Evolutionary conservation across 2,797 vertebrate species (phyloP).

Genomic region (Crotalus adamanteus): DNA sequence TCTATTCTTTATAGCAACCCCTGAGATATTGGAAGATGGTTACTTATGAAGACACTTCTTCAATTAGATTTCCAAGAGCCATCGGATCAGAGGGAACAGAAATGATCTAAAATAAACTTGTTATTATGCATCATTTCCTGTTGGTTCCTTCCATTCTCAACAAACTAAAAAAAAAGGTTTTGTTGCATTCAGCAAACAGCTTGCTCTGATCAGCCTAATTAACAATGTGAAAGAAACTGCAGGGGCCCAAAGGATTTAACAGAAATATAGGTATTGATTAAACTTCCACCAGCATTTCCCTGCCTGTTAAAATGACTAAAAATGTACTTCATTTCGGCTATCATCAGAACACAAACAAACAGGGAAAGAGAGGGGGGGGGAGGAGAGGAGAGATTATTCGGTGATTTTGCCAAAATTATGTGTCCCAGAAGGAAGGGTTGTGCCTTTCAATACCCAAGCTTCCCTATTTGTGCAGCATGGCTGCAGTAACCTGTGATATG

Average conservation of each 20-base stretch:
- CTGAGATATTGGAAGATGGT: not conserved
- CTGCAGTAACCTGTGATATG: not conserved
- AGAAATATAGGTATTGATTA: slow-evolving; percentile 24
- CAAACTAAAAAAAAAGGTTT: not conserved
- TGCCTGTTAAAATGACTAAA: slow-evolving; percentile 4
- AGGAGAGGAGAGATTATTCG: not conserved
- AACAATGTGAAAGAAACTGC: slow-evolving; percentile 23
- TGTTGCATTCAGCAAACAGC: not conserved
- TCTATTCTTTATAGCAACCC: too few species aligned
- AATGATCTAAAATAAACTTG: not conserved
- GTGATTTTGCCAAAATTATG: not conserved
- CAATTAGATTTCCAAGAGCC: not conserved
- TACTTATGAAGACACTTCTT: slow-evolving; percentile 4
- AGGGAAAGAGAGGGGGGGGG: too few species aligned
- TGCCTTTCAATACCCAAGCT: not conserved
- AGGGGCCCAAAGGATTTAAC: slow-evolving; percentile 15
- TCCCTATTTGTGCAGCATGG: not conserved
- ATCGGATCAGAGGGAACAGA: not conserved
- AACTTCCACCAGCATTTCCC: not conserved
- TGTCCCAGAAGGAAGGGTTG: not conserved
- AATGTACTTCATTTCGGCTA: not conserved
- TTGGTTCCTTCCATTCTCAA: not conserved
- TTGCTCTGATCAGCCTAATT: not conserved
- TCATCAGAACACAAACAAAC: not conserved
- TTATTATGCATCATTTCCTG: not conserved